Evolutionary conservation across 1,140 invertebrate species (phyloP), one percentile per base, ranked within the genome.

Genomic region (Rhagoletis pomonella): DNA sequence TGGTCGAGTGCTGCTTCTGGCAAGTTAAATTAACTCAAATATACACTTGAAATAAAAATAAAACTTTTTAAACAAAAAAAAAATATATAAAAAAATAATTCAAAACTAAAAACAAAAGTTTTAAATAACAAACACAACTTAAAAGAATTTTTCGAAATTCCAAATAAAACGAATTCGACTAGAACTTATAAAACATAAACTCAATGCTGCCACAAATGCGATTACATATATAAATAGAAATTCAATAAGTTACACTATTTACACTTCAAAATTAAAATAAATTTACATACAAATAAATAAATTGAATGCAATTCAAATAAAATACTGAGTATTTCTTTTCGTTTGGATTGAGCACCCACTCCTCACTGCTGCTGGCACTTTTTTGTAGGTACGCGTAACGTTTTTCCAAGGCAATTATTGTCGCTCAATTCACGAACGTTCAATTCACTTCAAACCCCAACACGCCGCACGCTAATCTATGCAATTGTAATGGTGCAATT

Each of bases 401-500:
- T 7, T 4, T 62, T 62, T 62, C 12, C n/a, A 62, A 14, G 60
- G 12, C 60, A 14, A 14, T 62, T 62, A 62, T 62, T 62, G 60
- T 62, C 60, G 0, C 17, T 5, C 60, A 3, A 4, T 4, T 62
- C 60, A 62, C 10, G 29, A 39, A 69, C 12, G 65, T 12, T 10
- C 65, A 47, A 39, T 73, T 73, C 39, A 14, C 0, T 73, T 73
- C 44, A 10, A 10, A 17, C n/a, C 19, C 60, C 50, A 7, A 86
- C 60, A 10, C 64, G 29, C 29, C 29, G 58, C 55, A 73, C 39
- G 39, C 64, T 86, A 89, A 85, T 69, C 87, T 91, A 92, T 86
- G 90, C 91, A 90, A 91, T 91, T 87, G 91, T 91, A n/a, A 91
- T 92, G 88, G 90, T 91, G 87, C 91, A 92, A 89, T 91, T 92